Evolutionary conservation across 2,888 invertebrate species (phyloP), one percentile per base, ranked within the genome.

Genomic region (Thymelicus acteon): DNA sequence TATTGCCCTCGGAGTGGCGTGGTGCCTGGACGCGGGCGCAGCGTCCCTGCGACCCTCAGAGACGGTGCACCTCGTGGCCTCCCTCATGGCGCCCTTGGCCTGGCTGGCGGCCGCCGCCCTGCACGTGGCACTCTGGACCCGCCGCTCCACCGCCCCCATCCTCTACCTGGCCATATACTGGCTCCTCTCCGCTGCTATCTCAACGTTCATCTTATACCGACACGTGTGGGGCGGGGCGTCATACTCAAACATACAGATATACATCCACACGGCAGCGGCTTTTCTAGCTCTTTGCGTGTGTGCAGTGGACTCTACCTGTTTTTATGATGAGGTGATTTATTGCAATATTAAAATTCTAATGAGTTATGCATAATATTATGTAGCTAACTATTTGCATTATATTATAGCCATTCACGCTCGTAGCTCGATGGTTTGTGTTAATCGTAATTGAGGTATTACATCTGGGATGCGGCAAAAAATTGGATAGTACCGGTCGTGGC

Each of bases 161-260:
- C 87, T 93, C 48, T 93, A 92, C 79, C 86, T 93, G 44, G 87
- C 86, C n/a, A 82, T 94, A 72, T 94, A 93, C 78, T 94, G 93
- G 91, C 79, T 90, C 24, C 85, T 93, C 58, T 78, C 89, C 0
- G 80, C 90, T n/a, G 78, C 80, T 10, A 83, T 87, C 39, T 82
- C 91, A 0, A 86, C 86, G 1, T 80, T 87, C 4, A 80, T 88
- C 8, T 74, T 92, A 19, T 88, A 87, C 81, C 82, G 84, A 73
- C 84, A 85, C 62, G 63, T 87, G 40, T 71, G 74, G 10, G 75
- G 76, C 31, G 84, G 77, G 48, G 75, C 80, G 24, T 74, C 82
- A 5, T 68, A 75, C 0, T 77, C 78, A 52, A 80, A 87, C 66
- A 74, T 92, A 63, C 87, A 90, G 75, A 72, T 88, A 44, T 92